Evolutionary conservation across 2,113 vertebrate species (phyloP).

Genomic region (Pelusios castaneus): DNA sequence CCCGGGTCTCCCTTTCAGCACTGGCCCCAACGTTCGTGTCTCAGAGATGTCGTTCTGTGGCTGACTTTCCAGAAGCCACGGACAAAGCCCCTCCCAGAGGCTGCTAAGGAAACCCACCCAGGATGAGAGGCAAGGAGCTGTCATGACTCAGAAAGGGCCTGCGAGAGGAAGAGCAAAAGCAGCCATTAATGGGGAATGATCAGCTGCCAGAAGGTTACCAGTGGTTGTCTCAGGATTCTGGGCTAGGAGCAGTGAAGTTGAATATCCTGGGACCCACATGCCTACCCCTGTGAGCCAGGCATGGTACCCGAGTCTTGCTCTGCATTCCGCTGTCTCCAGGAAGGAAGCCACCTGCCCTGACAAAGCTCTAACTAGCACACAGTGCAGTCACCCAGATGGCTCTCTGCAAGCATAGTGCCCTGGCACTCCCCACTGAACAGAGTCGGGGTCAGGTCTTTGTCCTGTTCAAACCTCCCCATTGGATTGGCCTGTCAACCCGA

Average conservation of each 20-base stretch:
- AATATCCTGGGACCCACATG: neutral
- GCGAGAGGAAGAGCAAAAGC: neutral
- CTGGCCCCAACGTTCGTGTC: fast-evolving
- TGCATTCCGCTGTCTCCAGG: neutral
- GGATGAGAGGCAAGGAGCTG: too few relatives aligned
- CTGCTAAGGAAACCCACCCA: neutral
- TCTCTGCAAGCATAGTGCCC: neutral
- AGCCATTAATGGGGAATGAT: too few relatives aligned
- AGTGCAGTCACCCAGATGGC: neutral
- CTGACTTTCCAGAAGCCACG: neutral
- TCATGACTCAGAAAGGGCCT: neutral
- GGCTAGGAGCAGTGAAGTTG: neutral
- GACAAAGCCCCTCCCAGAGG: neutral
- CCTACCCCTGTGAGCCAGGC: neutral
- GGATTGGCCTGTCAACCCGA: neutral
- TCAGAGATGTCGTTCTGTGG: neutral
- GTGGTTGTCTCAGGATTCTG: too few relatives aligned
- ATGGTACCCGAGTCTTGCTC: too few relatives aligned
- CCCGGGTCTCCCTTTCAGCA: neutral
- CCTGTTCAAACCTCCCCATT: neutral
- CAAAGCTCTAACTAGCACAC: neutral
- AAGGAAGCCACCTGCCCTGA: neutral
- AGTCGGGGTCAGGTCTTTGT: neutral
- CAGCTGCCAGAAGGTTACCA: fast-evolving
- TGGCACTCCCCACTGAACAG: neutral